These are phyloP conservation scores for Polypedilum pembai DNA, from an alignment of 1,140 invertebrate genomes.

Conservation along the genomic window DNA sequence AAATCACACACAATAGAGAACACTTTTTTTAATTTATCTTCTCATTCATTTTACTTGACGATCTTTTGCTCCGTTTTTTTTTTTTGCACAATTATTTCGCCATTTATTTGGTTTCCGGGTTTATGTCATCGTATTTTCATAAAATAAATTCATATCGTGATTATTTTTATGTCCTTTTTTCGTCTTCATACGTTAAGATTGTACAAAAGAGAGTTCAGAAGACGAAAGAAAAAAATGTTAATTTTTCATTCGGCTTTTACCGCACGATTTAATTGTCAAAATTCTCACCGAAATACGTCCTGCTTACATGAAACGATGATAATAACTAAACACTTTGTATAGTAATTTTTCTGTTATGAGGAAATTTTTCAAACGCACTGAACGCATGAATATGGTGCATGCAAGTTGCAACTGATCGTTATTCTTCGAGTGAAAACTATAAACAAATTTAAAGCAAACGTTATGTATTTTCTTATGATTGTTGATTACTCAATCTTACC, in stretches of 20 bases:
- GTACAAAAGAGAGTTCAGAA: background rate
- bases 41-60: background rate
- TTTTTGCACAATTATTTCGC: background rate
- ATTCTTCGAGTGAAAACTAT: too few relatives aligned
- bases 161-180: background rate
- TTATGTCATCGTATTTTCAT: background rate
- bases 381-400: background rate
- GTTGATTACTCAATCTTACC: background rate
- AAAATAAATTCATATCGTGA: background rate
- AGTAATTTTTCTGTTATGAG: background rate
- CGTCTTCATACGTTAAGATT: background rate
- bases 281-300: background rate
- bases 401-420: background rate
- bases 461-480: background rate
- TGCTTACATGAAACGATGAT: background rate
- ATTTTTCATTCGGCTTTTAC: background rate
- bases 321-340: background rate
- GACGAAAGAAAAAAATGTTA: background rate
- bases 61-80: background rate
- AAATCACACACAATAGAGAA: conserved; percentile 19
- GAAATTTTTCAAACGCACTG: conserved; percentile 1
- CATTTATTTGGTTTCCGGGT: background rate
- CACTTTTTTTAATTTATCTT: conserved; percentile 16
- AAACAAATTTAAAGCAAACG: too few relatives aligned
- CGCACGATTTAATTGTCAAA: conserved; percentile 9